A percentile compares a stretch with the other conserved stretches of the same genome.
Evolutionary conservation across 2,888 invertebrate genomes (phyloP).

Genomic region (Patella caerulea): DNA sequence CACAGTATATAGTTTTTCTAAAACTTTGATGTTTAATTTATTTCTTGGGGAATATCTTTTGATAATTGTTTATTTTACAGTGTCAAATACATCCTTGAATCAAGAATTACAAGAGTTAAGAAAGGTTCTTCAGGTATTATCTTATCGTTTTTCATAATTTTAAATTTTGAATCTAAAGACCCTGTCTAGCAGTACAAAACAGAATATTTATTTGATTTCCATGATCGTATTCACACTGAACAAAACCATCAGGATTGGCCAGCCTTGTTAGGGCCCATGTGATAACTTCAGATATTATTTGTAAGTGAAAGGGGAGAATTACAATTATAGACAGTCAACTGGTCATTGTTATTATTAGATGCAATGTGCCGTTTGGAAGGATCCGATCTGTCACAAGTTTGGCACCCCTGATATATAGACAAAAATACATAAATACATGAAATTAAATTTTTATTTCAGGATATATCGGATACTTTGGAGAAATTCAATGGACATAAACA

Average conservation of each 20-base stretch:
- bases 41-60: too few species aligned
- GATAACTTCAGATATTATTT: too few species aligned
- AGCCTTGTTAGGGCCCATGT: too few species aligned
- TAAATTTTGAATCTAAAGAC: background rate
- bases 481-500: constrained; percentile 54
- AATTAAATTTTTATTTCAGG: constrained; percentile 42
- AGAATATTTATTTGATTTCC: constrained; percentile 11
- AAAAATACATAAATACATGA: too few species aligned
- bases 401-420: too few species aligned
- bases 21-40: too few species aligned
- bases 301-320: too few species aligned
- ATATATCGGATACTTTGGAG: constrained; percentile 57
- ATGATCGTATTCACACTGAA: background rate
- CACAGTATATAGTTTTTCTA: too few species aligned
- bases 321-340: too few species aligned
- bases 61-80: constrained; percentile 42
- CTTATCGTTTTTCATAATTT: background rate
- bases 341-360: too few species aligned
- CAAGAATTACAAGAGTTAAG: constrained; percentile 63
- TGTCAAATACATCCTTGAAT: constrained; percentile 56
- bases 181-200: background rate
- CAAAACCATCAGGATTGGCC: background rate
- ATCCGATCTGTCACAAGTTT: too few species aligned
- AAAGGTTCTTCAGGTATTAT: constrained; percentile 61
- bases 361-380: too few species aligned